Evolutionary conservation across 2,888 invertebrate species (phyloP).

Genomic region (Chromoteleia sp.): DNA sequence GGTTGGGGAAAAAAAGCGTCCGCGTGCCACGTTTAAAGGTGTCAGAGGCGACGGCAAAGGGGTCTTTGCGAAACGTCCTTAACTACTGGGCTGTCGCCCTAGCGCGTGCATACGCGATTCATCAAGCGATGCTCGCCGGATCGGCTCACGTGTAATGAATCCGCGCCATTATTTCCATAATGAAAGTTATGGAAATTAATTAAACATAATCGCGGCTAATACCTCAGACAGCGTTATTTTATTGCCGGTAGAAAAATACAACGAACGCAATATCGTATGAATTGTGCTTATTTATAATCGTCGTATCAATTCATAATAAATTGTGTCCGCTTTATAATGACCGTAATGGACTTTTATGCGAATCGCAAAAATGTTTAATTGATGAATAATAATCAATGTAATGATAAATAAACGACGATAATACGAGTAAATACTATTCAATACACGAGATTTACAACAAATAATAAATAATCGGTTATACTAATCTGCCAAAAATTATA

Average conservation of each 20-base stretch:
- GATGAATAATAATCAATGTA: slow-evolving; percentile 62
- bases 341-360: slow-evolving; percentile 11
- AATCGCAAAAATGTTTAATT: slow-evolving; percentile 16
- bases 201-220: slow-evolving; percentile 43
- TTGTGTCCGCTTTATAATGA: not conserved
- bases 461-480: too few relatives aligned
- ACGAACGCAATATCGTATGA: slow-evolving; percentile 33
- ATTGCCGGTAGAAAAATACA: slow-evolving; percentile 26
- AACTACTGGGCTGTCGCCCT: slow-evolving; percentile 63
- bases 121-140: slow-evolving; percentile 38
- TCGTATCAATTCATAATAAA: not conserved
- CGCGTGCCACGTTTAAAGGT: slow-evolving; percentile 53
- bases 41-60: slow-evolving; percentile 52
- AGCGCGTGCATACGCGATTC: slow-evolving; percentile 58
- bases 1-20: slow-evolving; percentile 43
- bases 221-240: slow-evolving; percentile 28
- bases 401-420: too few relatives aligned
- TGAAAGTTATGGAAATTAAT: slow-evolving; percentile 55
- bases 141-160: slow-evolving; percentile 30
- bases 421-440: too few relatives aligned
- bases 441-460: too few relatives aligned
- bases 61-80: slow-evolving; percentile 58
- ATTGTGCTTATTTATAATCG: slow-evolving; percentile 32
- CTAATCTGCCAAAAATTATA: too few relatives aligned
- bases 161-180: slow-evolving; percentile 13